These are phyloP conservation scores for Liolophura sinensis DNA, from an alignment of 1,140 invertebrate species.

Conservation along the genomic window DNA sequence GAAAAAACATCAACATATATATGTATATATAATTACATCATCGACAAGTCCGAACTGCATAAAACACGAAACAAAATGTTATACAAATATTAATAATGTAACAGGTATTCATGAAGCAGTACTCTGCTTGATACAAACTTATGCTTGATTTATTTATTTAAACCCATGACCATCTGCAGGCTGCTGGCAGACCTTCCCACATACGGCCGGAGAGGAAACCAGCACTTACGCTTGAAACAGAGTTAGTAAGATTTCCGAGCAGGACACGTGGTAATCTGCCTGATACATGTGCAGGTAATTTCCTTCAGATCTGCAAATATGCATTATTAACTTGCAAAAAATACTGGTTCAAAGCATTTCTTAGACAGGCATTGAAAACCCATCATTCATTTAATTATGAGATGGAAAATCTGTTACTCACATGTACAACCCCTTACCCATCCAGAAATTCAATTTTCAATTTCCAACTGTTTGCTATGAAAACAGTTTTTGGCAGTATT, in stretches of 20 bases:
- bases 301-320: not conserved
- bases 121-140: not conserved
- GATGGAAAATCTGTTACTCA: not conserved
- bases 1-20: not conserved
- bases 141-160: no score
- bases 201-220: no score
- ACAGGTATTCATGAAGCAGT: no score
- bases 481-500: not conserved
- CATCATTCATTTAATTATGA: not conserved
- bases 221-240: no score
- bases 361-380: not conserved
- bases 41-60: not conserved
- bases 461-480: not conserved
- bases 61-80: no score
- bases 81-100: no score
- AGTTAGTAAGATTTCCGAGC: no score
- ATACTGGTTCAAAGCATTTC: not conserved
- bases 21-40: not conserved
- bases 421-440: not conserved
- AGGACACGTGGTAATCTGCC: no score
- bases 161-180: no score
- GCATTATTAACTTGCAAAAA: not conserved
- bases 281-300: no score
- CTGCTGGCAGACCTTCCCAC: no score
- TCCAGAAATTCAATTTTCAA: not conserved